A percentile compares a stretch with the other conserved stretches of the same genome.
phyloP scores from a whole-genome alignment of 2,888 invertebrate species.

The Seira ritae region DNA sequence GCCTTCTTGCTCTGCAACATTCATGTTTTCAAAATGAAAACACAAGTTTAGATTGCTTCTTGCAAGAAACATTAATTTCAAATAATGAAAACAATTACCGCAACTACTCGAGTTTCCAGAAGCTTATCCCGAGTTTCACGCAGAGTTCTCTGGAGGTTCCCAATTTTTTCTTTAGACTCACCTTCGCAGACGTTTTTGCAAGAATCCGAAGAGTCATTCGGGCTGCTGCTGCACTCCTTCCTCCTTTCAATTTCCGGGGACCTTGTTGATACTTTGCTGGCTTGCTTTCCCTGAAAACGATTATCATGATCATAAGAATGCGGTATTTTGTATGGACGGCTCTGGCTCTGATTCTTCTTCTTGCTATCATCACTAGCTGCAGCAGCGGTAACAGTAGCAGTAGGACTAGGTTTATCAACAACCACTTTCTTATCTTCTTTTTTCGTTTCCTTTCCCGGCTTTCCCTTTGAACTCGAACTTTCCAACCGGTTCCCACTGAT shows the following conservation, averaged over 20 bases:
- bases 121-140: constrained; percentile 36
- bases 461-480: no score
- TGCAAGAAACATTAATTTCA: no score
- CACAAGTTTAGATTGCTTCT: no score
- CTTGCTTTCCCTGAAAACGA: background rate
- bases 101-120: constrained; percentile 25
- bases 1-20: constrained; percentile 31
- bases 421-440: background rate
- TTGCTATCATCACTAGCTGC: no score
- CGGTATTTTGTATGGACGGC: no score
- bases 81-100: no score
- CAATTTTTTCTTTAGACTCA: background rate
- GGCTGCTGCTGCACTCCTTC: background rate
- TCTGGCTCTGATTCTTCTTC: no score
- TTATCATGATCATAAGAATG: no score
- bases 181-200: background rate
- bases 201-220: background rate
- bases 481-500: no score
- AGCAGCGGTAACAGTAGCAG: no score
- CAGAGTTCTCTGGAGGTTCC: background rate
- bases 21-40: no score
- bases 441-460: no score
- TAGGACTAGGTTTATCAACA: background rate
- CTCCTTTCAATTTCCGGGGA: background rate
- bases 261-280: background rate